phyloP scores from a whole-genome alignment of 2,797 vertebrate genomes.

The Ispidina picta region DNA sequence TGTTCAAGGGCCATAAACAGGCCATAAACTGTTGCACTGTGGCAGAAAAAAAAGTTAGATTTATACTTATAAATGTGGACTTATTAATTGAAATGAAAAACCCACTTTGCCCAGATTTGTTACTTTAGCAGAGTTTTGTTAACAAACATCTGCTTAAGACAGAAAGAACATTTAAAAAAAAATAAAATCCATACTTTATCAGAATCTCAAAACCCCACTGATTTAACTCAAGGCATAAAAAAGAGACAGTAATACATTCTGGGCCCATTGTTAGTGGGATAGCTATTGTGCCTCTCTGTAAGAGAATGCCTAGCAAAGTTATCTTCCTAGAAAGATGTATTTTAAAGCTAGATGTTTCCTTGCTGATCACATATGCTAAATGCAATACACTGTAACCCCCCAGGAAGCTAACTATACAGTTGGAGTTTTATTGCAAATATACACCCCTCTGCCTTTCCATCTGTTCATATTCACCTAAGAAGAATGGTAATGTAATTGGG shows the following conservation, averaged over 20 bases:
- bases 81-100: background rate
- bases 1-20: slow-evolving; percentile 2
- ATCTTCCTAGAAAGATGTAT: background rate
- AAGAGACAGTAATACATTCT: background rate
- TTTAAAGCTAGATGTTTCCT: background rate
- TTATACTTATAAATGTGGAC: background rate
- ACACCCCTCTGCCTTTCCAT: slow-evolving; percentile 68
- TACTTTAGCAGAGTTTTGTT: background rate
- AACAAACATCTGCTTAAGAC: background rate
- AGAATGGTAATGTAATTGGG: slow-evolving; percentile 59
- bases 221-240: background rate
- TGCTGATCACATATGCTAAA: slow-evolving; percentile 32
- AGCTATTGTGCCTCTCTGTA: background rate
- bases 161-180: background rate
- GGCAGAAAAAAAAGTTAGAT: background rate
- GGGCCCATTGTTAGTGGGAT: background rate
- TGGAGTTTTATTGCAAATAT: slow-evolving; percentile 74
- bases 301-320: background rate
- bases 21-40: background rate
- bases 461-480: slow-evolving; percentile 71
- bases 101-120: background rate
- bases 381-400: slow-evolving; percentile 16
- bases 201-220: background rate
- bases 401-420: slow-evolving; percentile 47
- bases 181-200: no score